Evolutionary conservation across 2,113 vertebrate species (phyloP).

Genomic region (Mastomys coucha): DNA sequence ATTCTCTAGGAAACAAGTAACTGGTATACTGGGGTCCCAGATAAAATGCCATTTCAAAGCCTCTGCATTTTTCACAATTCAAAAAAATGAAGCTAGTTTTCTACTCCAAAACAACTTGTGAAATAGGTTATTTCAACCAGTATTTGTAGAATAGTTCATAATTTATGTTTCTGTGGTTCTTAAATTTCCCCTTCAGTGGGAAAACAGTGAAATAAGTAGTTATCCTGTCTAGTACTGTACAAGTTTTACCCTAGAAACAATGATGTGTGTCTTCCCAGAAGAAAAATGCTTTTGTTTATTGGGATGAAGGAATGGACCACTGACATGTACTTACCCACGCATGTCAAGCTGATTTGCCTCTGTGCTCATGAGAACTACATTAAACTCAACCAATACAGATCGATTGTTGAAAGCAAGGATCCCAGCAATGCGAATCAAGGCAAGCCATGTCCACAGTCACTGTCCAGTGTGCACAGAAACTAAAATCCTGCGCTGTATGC

Average conservation of each 20-base stretch:
- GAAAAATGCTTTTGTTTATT: not conserved
- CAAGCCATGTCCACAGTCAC: not conserved
- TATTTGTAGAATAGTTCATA: constrained; percentile 25
- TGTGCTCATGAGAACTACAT: not conserved
- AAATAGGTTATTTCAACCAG: constrained; percentile 33
- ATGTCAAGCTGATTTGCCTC: not conserved
- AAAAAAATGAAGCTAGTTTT: not conserved
- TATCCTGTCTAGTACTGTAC: not conserved
- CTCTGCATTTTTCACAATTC: not conserved
- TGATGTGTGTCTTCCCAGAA: not conserved
- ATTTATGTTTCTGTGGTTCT: not conserved
- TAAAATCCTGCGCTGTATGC: not conserved
- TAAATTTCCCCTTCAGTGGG: not conserved
- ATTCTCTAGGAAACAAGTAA: not conserved
- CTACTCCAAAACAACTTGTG: not conserved
- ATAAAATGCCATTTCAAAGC: not conserved
- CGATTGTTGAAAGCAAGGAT: not conserved
- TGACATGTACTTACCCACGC: not conserved
- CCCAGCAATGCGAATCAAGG: not conserved
- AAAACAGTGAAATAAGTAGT: constrained; percentile 38
- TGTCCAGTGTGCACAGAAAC: not conserved
- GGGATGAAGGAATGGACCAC: not conserved
- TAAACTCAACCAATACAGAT: not conserved
- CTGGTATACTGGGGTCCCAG: not conserved
- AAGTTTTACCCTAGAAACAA: not conserved